Evolutionary conservation across 2,888 invertebrate species (phyloP).

Genomic region (Crepidodera aurea): DNA sequence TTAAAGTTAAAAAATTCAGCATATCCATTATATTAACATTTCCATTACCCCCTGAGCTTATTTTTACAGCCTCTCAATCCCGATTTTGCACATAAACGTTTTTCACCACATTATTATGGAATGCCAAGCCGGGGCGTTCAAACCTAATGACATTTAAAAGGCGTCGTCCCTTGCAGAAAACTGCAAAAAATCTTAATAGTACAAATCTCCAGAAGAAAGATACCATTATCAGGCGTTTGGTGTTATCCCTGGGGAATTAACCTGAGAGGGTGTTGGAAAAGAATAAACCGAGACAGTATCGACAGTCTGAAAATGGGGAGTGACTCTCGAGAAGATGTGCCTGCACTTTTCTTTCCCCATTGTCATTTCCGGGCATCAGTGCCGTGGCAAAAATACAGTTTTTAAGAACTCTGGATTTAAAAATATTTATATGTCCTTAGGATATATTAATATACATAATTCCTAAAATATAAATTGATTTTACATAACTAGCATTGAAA

Average conservation of each 20-base stretch:
- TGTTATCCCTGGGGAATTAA: conserved; percentile 31
- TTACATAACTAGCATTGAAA: too few species aligned
- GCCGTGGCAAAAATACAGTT: conserved; percentile 1
- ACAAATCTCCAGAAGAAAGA: conserved; percentile 33
- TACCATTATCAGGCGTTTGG: conserved; percentile 31
- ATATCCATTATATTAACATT: background rate
- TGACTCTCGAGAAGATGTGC: conserved; percentile 14
- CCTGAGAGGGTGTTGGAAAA: conserved; percentile 22
- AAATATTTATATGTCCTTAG: too few species aligned
- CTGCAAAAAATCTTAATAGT: conserved; percentile 32
- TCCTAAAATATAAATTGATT: too few species aligned
- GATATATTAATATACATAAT: too few species aligned
- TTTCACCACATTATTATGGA: conserved; percentile 18
- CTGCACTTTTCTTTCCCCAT: conserved; percentile 11
- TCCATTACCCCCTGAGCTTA: conserved; percentile 3
- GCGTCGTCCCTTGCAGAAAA: conserved; percentile 16
- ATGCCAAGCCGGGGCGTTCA: conserved; percentile 12
- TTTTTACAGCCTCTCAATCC: background rate
- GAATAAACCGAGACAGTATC: conserved; percentile 29
- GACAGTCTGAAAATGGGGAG: conserved; percentile 19
- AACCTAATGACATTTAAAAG: conserved; percentile 28
- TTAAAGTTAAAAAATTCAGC: background rate
- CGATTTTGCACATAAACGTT: conserved; percentile 9
- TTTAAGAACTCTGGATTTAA: too few species aligned
- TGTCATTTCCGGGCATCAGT: conserved; percentile 7